Evolutionary conservation across 2,797 vertebrate genomes (phyloP).

Genomic region (Tangara arthus): DNA sequence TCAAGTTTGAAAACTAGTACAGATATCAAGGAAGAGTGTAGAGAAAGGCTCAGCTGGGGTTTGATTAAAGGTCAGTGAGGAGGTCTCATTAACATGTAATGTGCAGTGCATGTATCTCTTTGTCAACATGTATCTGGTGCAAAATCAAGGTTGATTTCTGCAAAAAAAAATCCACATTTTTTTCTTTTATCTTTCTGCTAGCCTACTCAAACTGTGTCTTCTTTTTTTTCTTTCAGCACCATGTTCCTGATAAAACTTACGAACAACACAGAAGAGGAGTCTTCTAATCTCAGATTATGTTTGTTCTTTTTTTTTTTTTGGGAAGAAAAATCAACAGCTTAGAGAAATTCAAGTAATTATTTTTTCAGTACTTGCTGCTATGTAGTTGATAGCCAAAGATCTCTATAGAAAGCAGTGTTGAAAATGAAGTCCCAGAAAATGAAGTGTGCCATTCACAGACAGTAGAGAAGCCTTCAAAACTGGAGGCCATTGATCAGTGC

Average conservation of each 20-base stretch:
- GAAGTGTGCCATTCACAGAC: neutral
- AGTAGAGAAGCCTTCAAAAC: neutral
- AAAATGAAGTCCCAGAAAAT: neutral
- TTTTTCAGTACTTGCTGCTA: neutral
- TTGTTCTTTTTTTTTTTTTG: fast-evolving
- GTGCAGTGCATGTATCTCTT: neutral
- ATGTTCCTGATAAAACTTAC: neutral
- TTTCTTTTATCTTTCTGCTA: neutral
- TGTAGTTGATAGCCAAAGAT: neutral
- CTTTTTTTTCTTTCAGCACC: neutral
- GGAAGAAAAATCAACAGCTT: neutral
- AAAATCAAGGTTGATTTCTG: neutral
- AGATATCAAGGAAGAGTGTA: neutral
- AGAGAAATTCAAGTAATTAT: neutral
- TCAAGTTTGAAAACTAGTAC: neutral
- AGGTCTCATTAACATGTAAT: neutral
- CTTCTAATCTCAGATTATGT: neutral
- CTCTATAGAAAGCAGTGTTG: neutral
- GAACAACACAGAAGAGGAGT: neutral
- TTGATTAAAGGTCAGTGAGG: neutral
- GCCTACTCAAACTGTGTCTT: neutral
- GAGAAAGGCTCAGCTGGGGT: neutral
- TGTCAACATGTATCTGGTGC: neutral
- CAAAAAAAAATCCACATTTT: neutral
- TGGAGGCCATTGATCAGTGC: neutral